Percentiles rank a stretch among this genome's conserved stretches.
Conservation (phyloP, 2,888 invertebrate genomes). For the Silvanus unidentatus region DNA sequence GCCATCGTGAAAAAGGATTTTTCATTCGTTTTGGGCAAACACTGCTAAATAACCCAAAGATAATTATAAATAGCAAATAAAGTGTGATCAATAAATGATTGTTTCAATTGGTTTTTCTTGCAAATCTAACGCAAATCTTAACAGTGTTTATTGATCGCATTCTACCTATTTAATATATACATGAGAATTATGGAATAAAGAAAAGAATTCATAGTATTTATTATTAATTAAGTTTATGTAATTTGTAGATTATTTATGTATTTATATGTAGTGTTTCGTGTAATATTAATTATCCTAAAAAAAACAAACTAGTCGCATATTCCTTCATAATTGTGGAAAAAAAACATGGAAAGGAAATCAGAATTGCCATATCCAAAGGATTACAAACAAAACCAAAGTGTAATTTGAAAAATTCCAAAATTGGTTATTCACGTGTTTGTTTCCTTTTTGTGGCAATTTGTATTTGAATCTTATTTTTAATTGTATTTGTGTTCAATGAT, state of each 20-base stretch:
- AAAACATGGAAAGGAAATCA: too few relatives aligned
- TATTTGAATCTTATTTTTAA: too few relatives aligned
- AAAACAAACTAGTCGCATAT: constrained; percentile 40
- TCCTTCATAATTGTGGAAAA: constrained; percentile 1
- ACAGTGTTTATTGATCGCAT: too few relatives aligned
- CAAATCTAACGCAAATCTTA: too few relatives aligned
- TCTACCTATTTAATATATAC: too few relatives aligned
- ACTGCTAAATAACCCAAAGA: constrained; percentile 37
- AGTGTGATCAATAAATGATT: constrained; percentile 22
- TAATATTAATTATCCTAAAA: constrained; percentile 21
- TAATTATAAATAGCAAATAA: constrained; percentile 30
- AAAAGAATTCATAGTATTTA: constrained; percentile 23
- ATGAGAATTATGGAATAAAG: not conserved
- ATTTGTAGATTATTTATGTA: constrained; percentile 34
- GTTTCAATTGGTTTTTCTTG: too few relatives aligned
- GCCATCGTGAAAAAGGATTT: constrained; percentile 40
- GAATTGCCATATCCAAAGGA: too few relatives aligned
- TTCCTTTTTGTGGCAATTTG: too few relatives aligned
- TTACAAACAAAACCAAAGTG: too few relatives aligned
- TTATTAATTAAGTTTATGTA: constrained; percentile 26
- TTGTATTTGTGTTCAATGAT: constrained; percentile 30
- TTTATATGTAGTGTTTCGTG: constrained; percentile 45
- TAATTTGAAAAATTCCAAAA: too few relatives aligned
- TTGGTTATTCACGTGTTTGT: too few relatives aligned
- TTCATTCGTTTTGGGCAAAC: constrained; percentile 26